Evolutionary conservation across 2,888 invertebrate species (phyloP), one percentile per base, ranked within the genome.

Genomic region (Lithophane socia): DNA sequence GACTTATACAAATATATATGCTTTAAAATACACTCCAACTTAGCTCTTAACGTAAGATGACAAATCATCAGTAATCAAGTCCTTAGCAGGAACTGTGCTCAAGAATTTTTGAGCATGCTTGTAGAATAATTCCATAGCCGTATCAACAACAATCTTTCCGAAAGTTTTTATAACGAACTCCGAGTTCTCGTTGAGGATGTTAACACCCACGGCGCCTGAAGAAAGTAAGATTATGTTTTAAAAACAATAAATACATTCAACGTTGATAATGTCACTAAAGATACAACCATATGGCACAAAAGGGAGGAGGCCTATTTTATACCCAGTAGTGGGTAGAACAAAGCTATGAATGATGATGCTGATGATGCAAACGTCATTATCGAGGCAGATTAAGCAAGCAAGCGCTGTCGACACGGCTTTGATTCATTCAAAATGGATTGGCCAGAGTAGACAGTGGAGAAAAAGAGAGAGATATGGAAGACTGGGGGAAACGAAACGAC

Each of bases 121-220:
- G 1, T 52, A 71, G 37, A 80, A 75, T 0, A 79, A 13, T 3
- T 49, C 44, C 37, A 87, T 9, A 24, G 37, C 77, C 7, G 5
- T 52, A 54, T 85, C 73, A 7, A 74, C 0, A 13, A 85, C 0
- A 16, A 16, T 0, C 5, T 18, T 70, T 58, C 82, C 87, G 0
- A 86, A 56, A 24, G 18, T 47, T 2, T 78, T 87, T 0, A 16
- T 7, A 5, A 81, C 0, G 21, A 56, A 64, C 21, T 82, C n/a
- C 77, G 76, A 87, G 24, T 87, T 80, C 16, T 86, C 87, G 60
- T 87, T 87, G 29, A 82, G 16, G 12, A 87, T 82, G 4, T 82
- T 86, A 2, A 79, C 68, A 8, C 29, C 66, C 2, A 85, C 77
- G 0, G 44, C 18, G 21, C 86, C 86, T 86, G 70, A n/a, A 61